These are phyloP conservation scores for Muscina levida DNA, from an alignment of 2,888 invertebrate genomes.

Conservation along the genomic window DNA sequence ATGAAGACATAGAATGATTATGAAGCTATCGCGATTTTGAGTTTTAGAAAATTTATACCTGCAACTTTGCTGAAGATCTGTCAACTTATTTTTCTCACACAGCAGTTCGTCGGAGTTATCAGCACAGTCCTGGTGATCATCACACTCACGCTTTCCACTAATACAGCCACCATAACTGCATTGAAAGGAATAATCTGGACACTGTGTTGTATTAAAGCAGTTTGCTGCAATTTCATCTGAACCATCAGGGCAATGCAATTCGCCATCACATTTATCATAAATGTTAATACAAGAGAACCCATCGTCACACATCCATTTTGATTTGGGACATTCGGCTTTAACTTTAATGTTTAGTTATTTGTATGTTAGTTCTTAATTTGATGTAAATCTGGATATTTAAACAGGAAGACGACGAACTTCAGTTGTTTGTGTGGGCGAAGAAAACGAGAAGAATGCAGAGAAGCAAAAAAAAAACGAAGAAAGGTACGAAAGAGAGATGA, in stretches of 20 bases:
- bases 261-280: conserved; percentile 73
- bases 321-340: conserved; percentile 63
- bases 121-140: conserved; percentile 68
- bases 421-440: too few relatives aligned
- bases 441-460: too few relatives aligned
- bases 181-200: conserved; percentile 80
- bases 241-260: conserved; percentile 72
- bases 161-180: conserved; percentile 76
- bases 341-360: too few relatives aligned
- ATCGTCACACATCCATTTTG: conserved; percentile 72
- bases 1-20: too few relatives aligned
- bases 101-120: conserved; percentile 70
- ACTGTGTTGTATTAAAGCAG: conserved; percentile 76
- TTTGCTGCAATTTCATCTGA: conserved; percentile 74
- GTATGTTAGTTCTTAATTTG: too few relatives aligned
- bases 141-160: conserved; percentile 60
- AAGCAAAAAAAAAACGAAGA: too few relatives aligned
- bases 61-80: conserved; percentile 52
- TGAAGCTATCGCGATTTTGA: too few relatives aligned
- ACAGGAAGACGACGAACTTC: too few relatives aligned
- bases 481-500: too few relatives aligned
- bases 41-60: conserved; percentile 48
- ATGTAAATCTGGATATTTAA: too few relatives aligned
- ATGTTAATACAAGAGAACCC: conserved; percentile 72
- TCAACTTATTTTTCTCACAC: conserved; percentile 29